Evolutionary conservation across 2,797 vertebrate genomes (phyloP), one percentile per base, ranked within the genome.

Genomic region (Gymnopithys bicolor): DNA sequence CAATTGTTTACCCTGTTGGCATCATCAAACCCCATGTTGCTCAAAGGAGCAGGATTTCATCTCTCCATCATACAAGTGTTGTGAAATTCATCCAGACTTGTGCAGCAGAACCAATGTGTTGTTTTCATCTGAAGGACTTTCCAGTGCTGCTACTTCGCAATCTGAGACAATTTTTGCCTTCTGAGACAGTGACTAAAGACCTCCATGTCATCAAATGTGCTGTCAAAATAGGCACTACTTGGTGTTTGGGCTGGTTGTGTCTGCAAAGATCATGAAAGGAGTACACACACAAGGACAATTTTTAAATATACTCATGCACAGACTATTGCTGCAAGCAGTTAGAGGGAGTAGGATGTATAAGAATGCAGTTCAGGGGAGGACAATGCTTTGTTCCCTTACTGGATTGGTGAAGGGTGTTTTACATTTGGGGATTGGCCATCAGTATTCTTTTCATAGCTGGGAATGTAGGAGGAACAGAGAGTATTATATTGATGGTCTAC

Each of bases 61-160:
- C 5, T 71, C 55, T 67, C 39, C 37, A 43, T 39, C 7, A 3
- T 6, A 9, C 0, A 0, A 0, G 1, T 32, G 18, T 48, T 76
- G 32, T 76, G 70, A 76, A 86, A 88, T 17, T 5, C 30, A 39
- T 52, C 63, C 63, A 70, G 33, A 49, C 15, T 74, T 49, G 17
- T 52, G 74, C 48, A 89, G 41, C 19, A 81, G 73, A 87, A 24
- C 45, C 49, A 49, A 5, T 4, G 16, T 25, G 55, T 43, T 1
- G 0, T 68, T 73, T 87, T n/a, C 25, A 43, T 32, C n/a, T 52
- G 13, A 43, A 76, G 51, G 45, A 60, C 71, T 90, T 71, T 49
- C 52, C 67, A 70, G 33, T 45, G 46, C 35, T 86, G 9, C 13
- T 28, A 5, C 33, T 93, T n/a, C n/a, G 22, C 27, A 59, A 6